These are phyloP conservation scores for Drosophila tripunctata DNA, from an alignment of 2,888 invertebrate genomes.

Conservation along the genomic window DNA sequence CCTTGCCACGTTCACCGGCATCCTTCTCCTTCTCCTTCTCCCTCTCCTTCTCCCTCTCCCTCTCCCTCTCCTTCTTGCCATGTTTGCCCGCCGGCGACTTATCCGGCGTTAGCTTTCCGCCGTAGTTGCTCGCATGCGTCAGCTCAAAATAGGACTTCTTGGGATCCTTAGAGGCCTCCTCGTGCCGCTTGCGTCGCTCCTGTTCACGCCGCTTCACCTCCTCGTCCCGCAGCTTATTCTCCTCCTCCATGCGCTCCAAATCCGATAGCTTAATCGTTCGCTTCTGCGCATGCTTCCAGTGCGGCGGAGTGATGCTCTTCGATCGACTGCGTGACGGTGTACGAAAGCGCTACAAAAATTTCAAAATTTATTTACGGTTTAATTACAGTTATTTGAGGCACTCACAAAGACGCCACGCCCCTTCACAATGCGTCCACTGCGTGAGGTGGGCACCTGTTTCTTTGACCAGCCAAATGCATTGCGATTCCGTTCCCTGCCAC, in stretches of 20 bases:
- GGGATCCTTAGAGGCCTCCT: constrained; percentile 85
- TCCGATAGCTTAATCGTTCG: constrained; percentile 93
- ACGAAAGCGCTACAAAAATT: constrained; percentile 89
- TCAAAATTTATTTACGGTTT: not conserved
- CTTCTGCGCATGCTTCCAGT: constrained; percentile 95
- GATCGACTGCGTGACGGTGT: constrained; percentile 93
- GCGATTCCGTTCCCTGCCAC: constrained; percentile 75
- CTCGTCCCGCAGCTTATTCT: constrained; percentile 87
- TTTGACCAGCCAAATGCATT: constrained; percentile 84
- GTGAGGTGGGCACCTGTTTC: constrained; percentile 81
- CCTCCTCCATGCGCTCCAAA: constrained; percentile 90
- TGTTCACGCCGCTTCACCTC: constrained; percentile 86
- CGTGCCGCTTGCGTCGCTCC: constrained; percentile 86
- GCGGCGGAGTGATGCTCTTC: constrained; percentile 95
- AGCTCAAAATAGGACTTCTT: constrained; percentile 84
- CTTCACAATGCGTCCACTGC: constrained; percentile 94
- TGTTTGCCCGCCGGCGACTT: constrained; percentile 58
- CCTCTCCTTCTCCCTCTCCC: constrained; percentile 43
- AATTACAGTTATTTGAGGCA: constrained; percentile 52
- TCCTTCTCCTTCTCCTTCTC: constrained; percentile 55
- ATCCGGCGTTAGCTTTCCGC: constrained; percentile 82
- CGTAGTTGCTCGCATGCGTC: constrained; percentile 84
- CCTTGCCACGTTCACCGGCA: constrained; percentile 36
- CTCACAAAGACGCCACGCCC: constrained; percentile 96
- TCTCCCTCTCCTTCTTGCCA: constrained; percentile 32